A percentile compares a stretch with the other conserved stretches of the same genome.
These are phyloP conservation scores for Drosophila kanekoi DNA, from an alignment of 2,888 invertebrate species.

Conservation along the genomic window DNA sequence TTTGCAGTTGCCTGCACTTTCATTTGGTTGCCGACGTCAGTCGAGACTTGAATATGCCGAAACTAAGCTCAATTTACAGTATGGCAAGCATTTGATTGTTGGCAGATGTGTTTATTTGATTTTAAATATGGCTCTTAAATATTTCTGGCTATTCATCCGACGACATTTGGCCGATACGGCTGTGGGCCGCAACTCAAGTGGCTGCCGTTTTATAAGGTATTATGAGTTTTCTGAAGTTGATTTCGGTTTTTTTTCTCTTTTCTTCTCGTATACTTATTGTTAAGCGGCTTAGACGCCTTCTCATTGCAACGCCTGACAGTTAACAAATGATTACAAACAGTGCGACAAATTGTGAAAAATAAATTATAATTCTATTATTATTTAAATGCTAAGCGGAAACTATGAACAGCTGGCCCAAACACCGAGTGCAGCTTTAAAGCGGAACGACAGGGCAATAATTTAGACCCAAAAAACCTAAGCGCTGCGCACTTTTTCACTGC, in stretches of 20 bases:
- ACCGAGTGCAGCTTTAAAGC: constrained; percentile 55
- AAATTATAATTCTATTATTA: constrained; percentile 79
- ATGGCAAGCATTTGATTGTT: constrained; percentile 75
- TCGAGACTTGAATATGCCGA: constrained; percentile 68
- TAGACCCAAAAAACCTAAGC: constrained; percentile 51
- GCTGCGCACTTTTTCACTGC: constrained; percentile 72
- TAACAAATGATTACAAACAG: constrained; percentile 82
- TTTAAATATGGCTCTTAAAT: constrained; percentile 80
- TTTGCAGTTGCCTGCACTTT: constrained; percentile 60
- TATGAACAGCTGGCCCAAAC: constrained; percentile 62
- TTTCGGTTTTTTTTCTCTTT: constrained; percentile 2
- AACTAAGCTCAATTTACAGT: constrained; percentile 80
- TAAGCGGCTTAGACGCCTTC: constrained; percentile 80
- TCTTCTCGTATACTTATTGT: constrained; percentile 10
- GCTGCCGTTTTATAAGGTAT: constrained; percentile 41
- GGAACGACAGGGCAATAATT: constrained; percentile 63
- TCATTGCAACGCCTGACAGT: constrained; percentile 62
- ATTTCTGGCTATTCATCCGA: constrained; percentile 73
- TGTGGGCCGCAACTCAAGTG: constrained; percentile 54
- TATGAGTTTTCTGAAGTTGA: constrained; percentile 40
- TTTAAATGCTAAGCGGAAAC: constrained; percentile 76
- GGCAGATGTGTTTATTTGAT: constrained; percentile 80
- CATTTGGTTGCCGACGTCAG: constrained; percentile 45
- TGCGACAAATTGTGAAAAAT: constrained; percentile 79
- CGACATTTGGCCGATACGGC: constrained; percentile 40